phyloP scores from a whole-genome alignment of 2,113 vertebrate genomes.

The Electrona antarctica region DNA sequence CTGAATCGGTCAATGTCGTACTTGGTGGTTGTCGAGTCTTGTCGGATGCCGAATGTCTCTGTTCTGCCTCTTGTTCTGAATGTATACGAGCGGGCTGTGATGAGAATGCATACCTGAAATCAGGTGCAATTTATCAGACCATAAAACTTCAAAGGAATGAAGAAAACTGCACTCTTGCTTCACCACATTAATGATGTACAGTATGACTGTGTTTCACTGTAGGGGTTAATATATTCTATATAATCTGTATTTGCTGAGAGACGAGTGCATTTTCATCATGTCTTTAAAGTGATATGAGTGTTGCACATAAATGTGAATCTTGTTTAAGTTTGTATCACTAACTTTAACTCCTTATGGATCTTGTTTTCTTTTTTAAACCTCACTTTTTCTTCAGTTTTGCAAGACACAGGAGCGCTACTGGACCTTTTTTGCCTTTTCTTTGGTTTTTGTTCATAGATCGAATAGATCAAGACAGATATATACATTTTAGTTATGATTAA shows the following conservation, averaged over 20 bases:
- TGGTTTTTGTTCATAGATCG: conserved; percentile 20
- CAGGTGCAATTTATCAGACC: conserved; percentile 1
- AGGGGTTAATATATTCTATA: no score
- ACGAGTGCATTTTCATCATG: conserved; percentile 12
- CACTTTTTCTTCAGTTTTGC: conserved; percentile 29
- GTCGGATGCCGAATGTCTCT: conserved; percentile 69
- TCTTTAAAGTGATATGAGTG: conserved; percentile 7
- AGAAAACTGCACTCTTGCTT: conserved; percentile 14
- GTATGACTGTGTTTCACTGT: background rate
- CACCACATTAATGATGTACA: conserved; percentile 1
- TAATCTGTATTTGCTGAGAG: conserved; percentile 18
- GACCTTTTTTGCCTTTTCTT: conserved; percentile 14
- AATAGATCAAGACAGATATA: background rate
- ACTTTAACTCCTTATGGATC: background rate
- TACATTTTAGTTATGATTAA: background rate
- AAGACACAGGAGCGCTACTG: conserved; percentile 19
- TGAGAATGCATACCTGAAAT: conserved; percentile 20
- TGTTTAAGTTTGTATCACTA: background rate
- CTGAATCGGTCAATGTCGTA: no score
- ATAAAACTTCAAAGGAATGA: conserved; percentile 22
- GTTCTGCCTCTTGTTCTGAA: conserved; percentile 60
- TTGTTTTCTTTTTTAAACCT: conserved; percentile 7
- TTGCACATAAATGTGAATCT: conserved; percentile 10
- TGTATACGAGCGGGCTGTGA: conserved; percentile 35
- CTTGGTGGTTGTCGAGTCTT: conserved; percentile 49